Evolutionary conservation across 2,113 vertebrate species (phyloP), one percentile per base, ranked within the genome.

Genomic region (Cromileptes altivelis): DNA sequence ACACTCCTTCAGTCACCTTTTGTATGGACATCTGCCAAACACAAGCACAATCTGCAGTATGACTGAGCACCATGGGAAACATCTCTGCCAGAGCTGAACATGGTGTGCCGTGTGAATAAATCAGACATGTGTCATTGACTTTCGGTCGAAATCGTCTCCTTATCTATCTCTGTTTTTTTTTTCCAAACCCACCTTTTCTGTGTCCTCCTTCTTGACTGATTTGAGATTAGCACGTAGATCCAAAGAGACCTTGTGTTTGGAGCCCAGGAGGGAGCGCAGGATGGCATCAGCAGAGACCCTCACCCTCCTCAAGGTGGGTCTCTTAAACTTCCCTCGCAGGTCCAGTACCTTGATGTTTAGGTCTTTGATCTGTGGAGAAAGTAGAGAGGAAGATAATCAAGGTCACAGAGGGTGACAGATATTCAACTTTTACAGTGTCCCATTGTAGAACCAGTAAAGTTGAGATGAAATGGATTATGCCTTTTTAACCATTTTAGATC

Each of bases 211-310:
- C 95, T 99, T 99, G 88, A 99, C 97, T 1, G 98, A 99, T 88
- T 99, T 99, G 49, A 99, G 96, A 93, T 99, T 99, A 30, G 98
- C 98, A 72, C 98, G 86, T 42, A 99, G 94, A 25, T 99, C 98
- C 98, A 99, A 94, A 69, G 98, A 99, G 33, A 99, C 98, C 85
- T 99, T 99, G 94, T 99, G 98, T 88, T 99, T 99, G 81, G 98
- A 99, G 82, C 98, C 98, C 93, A 99, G 95, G 33, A 99, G 94
- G 15, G 98, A 99, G 72, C 98, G 94, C 75, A 99, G 94, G 96
- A 99, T 99, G 90, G 98, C 98, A 0, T 99, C 98, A 0, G 98
- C 98, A 0, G 98, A 99, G 50, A 99, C 97, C 0, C 98, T 96
- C 17, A 99, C 98, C 8, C 98, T 93, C 1, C 98, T 95, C 85